Evolutionary conservation across 2,888 invertebrate genomes (phyloP).

Genomic region (Oscheius onirici): DNA sequence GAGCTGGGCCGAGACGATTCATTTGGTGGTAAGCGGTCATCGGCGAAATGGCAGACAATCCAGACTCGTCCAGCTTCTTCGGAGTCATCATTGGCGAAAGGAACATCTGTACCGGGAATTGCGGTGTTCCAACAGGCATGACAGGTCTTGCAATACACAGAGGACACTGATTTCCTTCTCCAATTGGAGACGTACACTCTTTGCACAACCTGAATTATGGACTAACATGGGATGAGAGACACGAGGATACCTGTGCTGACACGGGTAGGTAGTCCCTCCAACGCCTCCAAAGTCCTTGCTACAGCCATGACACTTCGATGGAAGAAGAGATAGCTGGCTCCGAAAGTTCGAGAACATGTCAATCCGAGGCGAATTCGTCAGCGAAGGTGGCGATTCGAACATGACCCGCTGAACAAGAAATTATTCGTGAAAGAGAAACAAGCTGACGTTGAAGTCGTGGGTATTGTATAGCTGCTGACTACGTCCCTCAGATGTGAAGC

Average conservation of each 20-base stretch:
- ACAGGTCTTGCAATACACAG: background rate
- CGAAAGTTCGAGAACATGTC: slow-evolving; percentile 25
- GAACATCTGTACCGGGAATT: slow-evolving; percentile 25
- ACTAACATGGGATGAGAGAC: background rate
- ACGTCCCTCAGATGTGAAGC: background rate
- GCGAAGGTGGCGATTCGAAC: slow-evolving; percentile 27
- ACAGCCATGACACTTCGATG: slow-evolving; percentile 12
- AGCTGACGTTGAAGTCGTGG: slow-evolving; percentile 10
- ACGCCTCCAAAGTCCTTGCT: slow-evolving; percentile 12
- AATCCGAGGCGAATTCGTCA: slow-evolving; percentile 19
- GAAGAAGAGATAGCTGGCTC: background rate
- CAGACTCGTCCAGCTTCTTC: background rate
- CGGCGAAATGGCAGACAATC: background rate
- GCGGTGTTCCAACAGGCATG: background rate
- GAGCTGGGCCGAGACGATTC: background rate
- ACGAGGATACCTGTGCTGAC: slow-evolving; percentile 12
- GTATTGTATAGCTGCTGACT: background rate
- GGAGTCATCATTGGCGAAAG: slow-evolving; percentile 16
- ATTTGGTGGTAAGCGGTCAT: background rate
- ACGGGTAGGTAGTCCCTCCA: slow-evolving; percentile 20
- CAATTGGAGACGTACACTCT: slow-evolving; percentile 26
- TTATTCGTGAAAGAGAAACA: background rate
- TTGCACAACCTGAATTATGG: slow-evolving; percentile 1
- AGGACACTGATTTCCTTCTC: slow-evolving; percentile 23
- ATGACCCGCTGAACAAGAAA: slow-evolving; percentile 6